Evolutionary conservation across 2,888 invertebrate species (phyloP).

Genomic region (Dryobota labecula): DNA sequence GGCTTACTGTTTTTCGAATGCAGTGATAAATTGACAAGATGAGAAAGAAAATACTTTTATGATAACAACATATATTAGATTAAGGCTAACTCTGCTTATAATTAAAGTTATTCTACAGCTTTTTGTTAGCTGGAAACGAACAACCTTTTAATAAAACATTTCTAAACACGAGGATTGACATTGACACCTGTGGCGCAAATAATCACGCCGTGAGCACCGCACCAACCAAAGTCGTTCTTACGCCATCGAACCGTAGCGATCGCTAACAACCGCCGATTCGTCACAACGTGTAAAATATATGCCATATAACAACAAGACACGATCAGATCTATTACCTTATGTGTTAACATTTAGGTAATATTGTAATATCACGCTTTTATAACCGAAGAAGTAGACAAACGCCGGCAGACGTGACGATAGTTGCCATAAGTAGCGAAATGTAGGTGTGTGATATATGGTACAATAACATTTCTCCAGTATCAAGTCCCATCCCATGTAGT

Average conservation of each 20-base stretch:
- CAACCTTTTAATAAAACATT: not conserved
- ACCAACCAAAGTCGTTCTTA: constrained; percentile 74
- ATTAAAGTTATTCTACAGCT: too few relatives aligned
- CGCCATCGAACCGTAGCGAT: constrained; percentile 82
- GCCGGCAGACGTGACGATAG: not conserved
- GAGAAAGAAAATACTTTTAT: not conserved
- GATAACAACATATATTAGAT: not conserved
- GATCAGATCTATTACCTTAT: constrained; percentile 70
- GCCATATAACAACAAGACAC: constrained; percentile 81
- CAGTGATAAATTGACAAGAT: not conserved
- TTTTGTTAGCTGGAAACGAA: not conserved
- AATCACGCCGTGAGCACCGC: constrained; percentile 67
- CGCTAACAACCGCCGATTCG: constrained; percentile 83
- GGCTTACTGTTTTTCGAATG: not conserved
- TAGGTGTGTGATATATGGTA: too few relatives aligned
- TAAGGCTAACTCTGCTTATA: too few relatives aligned
- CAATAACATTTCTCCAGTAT: too few relatives aligned
- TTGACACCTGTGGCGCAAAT: constrained; percentile 27
- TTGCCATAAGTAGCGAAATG: not conserved
- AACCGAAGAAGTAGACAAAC: not conserved
- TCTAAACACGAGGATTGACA: not conserved
- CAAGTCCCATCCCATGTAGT: too few relatives aligned
- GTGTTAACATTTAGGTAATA: constrained; percentile 65
- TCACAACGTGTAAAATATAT: constrained; percentile 84
- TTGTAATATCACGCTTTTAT: constrained; percentile 5